Base-by-base conservation (phyloP, 35 echinoderm and acorn worm species). In the Stichopus chloronotus region DNA sequence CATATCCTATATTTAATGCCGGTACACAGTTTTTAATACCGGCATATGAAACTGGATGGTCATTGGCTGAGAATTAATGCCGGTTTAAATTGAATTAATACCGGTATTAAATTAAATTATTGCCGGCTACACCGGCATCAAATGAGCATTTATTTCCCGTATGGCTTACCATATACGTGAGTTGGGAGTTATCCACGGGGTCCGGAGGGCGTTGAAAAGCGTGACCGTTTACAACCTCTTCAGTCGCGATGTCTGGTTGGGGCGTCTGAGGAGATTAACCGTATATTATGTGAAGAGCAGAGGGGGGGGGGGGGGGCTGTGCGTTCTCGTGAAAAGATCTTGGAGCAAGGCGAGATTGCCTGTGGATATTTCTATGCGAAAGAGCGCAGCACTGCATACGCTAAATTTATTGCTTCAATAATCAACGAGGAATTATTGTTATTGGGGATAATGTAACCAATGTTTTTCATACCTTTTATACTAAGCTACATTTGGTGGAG, bases 251-350 rank as follows among this genome's bases (percentile, higher is more conserved):
- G 71, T 12, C 71, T 76, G 4, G 4, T 23, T 76, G 71, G 71
- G 71, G 71, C 16, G 5, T 4, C 71, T 76, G 71, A 76, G 71
- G 71, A 76, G 24, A 23, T 76, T 76, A 23, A 76, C 17, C 71
- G 71, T 76, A 76, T 76, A n/a, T 76, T 76, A 23, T 76, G 71
- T 76, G 71, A 76, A 76, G 71, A 76, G 71, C 71, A 76, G 11
- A 76, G 71, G 71, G 71, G 71, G 11, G n/a, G n/a, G n/a, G n/a
- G n/a, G n/a, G 71, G 16, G 5, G 17, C 24, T 76, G 71, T 76
- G 11, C 71, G 71, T 23, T 76, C 71, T 76, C 71, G 71, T 12
- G 71, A 76, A 76, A 76, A 76, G 71, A 12, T 76, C 24, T 76
- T 76, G 24, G 71, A 76, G 71, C 71, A 76, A 76, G 71, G 71